Base-by-base conservation (phyloP, 2,113 vertebrate species). In the Plectropomus leopardus region DNA sequence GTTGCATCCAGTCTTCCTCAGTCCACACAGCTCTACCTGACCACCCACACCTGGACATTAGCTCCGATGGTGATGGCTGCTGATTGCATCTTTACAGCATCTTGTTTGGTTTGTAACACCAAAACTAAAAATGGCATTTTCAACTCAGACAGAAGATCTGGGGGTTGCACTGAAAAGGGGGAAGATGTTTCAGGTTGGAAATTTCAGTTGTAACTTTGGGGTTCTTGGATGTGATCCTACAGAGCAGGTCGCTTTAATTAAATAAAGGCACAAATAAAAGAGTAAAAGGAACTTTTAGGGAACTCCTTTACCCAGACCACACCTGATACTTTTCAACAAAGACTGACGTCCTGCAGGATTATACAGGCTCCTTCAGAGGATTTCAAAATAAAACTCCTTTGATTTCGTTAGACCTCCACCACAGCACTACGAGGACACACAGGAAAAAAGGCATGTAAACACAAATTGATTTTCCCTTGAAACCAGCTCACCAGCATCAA, bases 251-350 rank as follows among this genome's bases (percentile, higher is more conserved):
- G 69, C 53, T 26, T 50, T 57, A 44, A 69, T 60, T 72, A 83
- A 86, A 84, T 51, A 76, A 94, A 94, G 92, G 93, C 91, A 94
- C 93, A 92, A 90, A 90, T 55, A 86, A 89, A 87, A 84, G 45
- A 59, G 24, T 65, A 74, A 40, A 65, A 83, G 30, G 55, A 47
- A 67, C 5, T 5, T 70, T 26, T 21, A 65, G 0, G 17, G 5
- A 26, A 50, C 30, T 75, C 42, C 21, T 80, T 86, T 32, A 80
- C 67, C 66, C 7, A 32, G 61, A 71, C 34, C 10, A 51, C 26
- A 66, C 30, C 40, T 23, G 64, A 44, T 8, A 44, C 11, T 54
- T 45, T 7, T 10, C 36, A 73, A 63, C 72, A 81, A 51, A 19
- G 4, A 72, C 1, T 61, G 57, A 3, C 14, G 44, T 76, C 32